Base-by-base conservation (phyloP, 2,797 vertebrate genomes). In the Halcyon chelicuti region DNA sequence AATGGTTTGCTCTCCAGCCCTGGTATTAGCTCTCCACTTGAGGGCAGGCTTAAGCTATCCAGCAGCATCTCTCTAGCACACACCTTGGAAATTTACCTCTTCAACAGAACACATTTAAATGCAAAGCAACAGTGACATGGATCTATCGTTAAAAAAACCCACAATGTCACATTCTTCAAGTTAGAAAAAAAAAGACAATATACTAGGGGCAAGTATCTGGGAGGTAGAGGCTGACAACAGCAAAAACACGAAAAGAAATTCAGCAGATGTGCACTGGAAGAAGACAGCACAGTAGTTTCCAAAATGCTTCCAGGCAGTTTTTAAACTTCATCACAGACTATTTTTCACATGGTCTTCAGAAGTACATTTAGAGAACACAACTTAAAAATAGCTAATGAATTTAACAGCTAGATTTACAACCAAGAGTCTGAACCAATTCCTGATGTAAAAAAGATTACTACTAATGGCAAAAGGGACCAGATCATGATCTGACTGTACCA, bases 21-120 rank as follows among this genome's bases (percentile, higher is more conserved):
- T 40, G 14, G 18, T 70, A 35, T 76, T 57, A 86, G 47, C 55
- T 72, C 46, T 63, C 96, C 96, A 94, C 94, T 57, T 88, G 93
- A 95, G 95, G 94, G 94, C 96, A 94, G 79, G 20, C 91, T 80
- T 76, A 77, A 90, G 79, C 76, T 88, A 66, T 31, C 35, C 70
- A 80, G n/a, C 35, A 60, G 25, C 39, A 68, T 70, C 62, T 37
- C 68, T 84, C 28, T 17, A n/a, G 26, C 46, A 67, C 44, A 46
- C 7, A 49, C 9, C 44, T 42, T 33, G 22, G 31, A 83, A 58
- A 78, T 86, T n/a, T 3, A n/a, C 22, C 40, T 89, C 81, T 88
- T 87, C 29, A 33, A 57, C 83, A 80, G 37, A 71, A 15, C 7
- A 37, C 3, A 47, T 61, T 88, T 68, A 68, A 80, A 80, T 40